Evolutionary conservation across 2,888 invertebrate genomes (phyloP), one percentile per base, ranked within the genome.

Genomic region (Oxytorus armatus): DNA sequence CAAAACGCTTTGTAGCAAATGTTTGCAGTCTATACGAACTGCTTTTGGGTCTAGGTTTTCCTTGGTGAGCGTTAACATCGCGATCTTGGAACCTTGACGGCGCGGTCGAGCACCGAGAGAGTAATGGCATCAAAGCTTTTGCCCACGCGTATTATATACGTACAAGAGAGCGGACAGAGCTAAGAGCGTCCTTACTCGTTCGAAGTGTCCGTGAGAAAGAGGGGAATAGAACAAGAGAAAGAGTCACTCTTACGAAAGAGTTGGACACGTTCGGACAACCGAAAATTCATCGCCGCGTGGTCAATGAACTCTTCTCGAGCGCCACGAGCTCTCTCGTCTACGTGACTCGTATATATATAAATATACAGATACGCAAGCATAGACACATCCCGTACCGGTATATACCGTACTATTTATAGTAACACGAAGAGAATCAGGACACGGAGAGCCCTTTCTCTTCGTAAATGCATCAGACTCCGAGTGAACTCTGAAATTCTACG

Each of bases 11-110:
- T 70, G n/a, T 16, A 25, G 23, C 21, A 14, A 72, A 47, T 55
- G 10, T 47, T 8, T 23, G 44, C 33, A 16, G 47, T 82, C 75
- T 83, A 29, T 25, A 82, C 79, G 81, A 81, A 81, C 36, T 73
- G 68, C 73, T 86, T 75, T 83, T 73, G 85, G 86, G 84, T 86
- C 87, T 85, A 86, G 85, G 83, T 87, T 85, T 79, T n/a, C n/a
- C 86, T 84, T 85, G 85, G 87, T 85, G 87, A 87, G 85, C 82
- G 85, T 86, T 85, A 7, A 39, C 47, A 66, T 59, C 79, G 84
- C 66, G 77, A 65, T 74, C 80, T 79, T 80, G 82, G n/a, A 82
- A 77, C 77, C 70, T 72, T 65, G 63, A 61, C 72, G 76, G 39
- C 23, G 21, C 8, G 59, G 11, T 8, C 4, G 36, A 49, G 36